phyloP scores from a whole-genome alignment of 2,888 invertebrate genomes.

The Neoscelio sp. region DNA sequence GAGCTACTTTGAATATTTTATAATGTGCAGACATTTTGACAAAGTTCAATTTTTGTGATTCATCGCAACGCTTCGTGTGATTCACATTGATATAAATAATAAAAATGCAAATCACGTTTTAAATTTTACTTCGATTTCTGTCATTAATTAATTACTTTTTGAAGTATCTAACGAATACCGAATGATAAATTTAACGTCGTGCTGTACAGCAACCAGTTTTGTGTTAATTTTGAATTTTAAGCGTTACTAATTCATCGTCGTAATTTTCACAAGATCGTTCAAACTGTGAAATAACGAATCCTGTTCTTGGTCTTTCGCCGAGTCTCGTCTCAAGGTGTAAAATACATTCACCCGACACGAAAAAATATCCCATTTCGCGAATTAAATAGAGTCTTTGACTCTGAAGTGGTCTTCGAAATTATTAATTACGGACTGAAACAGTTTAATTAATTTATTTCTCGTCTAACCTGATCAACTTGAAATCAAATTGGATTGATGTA shows the following conservation, averaged over 20 bases:
- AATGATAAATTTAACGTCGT: neutral
- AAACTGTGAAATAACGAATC: neutral
- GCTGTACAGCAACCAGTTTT: neutral
- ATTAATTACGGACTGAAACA: neutral
- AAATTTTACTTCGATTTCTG: too few species aligned
- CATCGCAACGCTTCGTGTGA: too few species aligned
- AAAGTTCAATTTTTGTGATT: too few species aligned
- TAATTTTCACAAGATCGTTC: conserved; percentile 1
- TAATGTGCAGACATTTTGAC: too few species aligned
- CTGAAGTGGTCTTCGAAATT: neutral
- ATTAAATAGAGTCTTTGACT: neutral
- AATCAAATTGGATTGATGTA: conserved; percentile 27
- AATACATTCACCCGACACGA: conserved; percentile 2
- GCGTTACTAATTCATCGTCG: neutral
- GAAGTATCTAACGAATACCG: neutral
- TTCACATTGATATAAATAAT: too few species aligned
- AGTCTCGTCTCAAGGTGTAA: conserved; percentile 16
- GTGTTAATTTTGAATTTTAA: neutral
- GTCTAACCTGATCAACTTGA: neutral
- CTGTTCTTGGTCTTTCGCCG: neutral
- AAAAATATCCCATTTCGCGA: neutral
- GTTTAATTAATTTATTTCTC: neutral
- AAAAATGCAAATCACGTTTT: too few species aligned
- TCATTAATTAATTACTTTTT: too few species aligned
- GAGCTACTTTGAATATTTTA: too few species aligned